Base-by-base conservation (phyloP, 1,140 invertebrate genomes). In the Brachionus paranguensis region DNA sequence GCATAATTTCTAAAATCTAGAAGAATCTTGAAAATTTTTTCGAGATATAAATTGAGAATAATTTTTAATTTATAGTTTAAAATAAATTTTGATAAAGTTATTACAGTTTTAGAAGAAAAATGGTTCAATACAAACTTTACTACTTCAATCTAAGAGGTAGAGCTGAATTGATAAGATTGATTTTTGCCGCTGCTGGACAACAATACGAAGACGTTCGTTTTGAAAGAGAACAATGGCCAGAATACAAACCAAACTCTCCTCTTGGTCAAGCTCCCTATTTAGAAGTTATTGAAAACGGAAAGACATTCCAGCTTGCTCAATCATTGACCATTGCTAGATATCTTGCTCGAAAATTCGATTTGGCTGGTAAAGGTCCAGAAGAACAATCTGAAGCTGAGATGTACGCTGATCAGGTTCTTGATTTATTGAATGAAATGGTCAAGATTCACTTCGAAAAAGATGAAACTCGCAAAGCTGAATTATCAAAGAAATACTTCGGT, bases 161-260 rank as follows among this genome's bases (percentile, higher is more conserved):
- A 27, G 83, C 24, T 41, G 83, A 84, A 37, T 10, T 76, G 33
- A 33, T 53, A 27, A 37, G 83, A 43, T 43, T 76, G 2, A 53
- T 84, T 17, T 84, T 84, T 76, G 70, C 83, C 1, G 83, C 83
- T 27, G 83, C 83, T 29, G 60, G 60, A 64, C 68, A 76, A 64
- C 6, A 74, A 43, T 84, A 76, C 24, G 83, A 84, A 65, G 70
- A 84, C 50, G 8, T 76, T 41, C 17, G 68, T 53, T 29, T 84
- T 27, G 60, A 84, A 76, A 41, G 45, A 27, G 83, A 84, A 41
- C 45, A 84, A 47, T 84, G 83, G 83, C 68, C 68, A 41, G 60
- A 74, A 60, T 55, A 60, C 12, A 84, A 84, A 65, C 6, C 43
- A 7, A 70, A 72, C 1, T 17, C 81, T 33, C 81, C 81, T 20